phyloP scores from a whole-genome alignment of 2,113 vertebrate genomes.

The Ancistrus triradiatus region DNA sequence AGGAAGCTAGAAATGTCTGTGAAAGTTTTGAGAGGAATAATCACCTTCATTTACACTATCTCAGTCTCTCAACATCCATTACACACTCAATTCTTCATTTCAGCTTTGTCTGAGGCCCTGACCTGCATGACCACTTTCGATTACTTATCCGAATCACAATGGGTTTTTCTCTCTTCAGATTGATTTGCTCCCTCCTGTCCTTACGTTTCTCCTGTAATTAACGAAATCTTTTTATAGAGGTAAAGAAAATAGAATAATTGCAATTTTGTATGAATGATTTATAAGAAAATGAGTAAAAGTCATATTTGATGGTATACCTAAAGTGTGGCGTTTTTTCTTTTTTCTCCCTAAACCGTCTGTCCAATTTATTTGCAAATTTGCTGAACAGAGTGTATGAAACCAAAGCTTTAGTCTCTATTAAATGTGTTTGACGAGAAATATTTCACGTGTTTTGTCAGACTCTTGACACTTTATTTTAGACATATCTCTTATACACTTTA shows the following conservation, averaged over 20 bases:
- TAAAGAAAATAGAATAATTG: slow-evolving; percentile 72
- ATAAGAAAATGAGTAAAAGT: slow-evolving; percentile 69
- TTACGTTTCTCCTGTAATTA: slow-evolving; percentile 70
- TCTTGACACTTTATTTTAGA: too few relatives aligned
- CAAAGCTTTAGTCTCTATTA: too few relatives aligned
- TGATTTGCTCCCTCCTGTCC: slow-evolving; percentile 54
- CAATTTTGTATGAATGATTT: slow-evolving; percentile 77
- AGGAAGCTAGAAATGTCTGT: too few relatives aligned
- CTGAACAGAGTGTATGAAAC: too few relatives aligned
- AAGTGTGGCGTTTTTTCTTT: slow-evolving; percentile 11
- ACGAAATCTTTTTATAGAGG: slow-evolving; percentile 74
- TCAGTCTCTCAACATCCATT: slow-evolving; percentile 41
- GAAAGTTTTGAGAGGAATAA: slow-evolving; percentile 5
- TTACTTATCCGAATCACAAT: slow-evolving; percentile 35
- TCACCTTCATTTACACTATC: slow-evolving; percentile 36
- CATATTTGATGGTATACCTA: slow-evolving; percentile 62
- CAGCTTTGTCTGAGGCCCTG: slow-evolving; percentile 31
- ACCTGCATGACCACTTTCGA: slow-evolving; percentile 43
- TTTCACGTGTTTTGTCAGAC: too few relatives aligned
- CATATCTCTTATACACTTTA: too few relatives aligned
- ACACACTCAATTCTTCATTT: slow-evolving; percentile 37
- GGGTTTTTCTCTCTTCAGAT: slow-evolving; percentile 19
- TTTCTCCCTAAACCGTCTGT: too few relatives aligned
- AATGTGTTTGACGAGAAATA: too few relatives aligned
- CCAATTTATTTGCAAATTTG: too few relatives aligned